Percentiles rank a stretch among this genome's conserved stretches.
These are phyloP conservation scores for Lanius collurio DNA, from an alignment of 2,113 vertebrate species.

Conservation along the genomic window DNA sequence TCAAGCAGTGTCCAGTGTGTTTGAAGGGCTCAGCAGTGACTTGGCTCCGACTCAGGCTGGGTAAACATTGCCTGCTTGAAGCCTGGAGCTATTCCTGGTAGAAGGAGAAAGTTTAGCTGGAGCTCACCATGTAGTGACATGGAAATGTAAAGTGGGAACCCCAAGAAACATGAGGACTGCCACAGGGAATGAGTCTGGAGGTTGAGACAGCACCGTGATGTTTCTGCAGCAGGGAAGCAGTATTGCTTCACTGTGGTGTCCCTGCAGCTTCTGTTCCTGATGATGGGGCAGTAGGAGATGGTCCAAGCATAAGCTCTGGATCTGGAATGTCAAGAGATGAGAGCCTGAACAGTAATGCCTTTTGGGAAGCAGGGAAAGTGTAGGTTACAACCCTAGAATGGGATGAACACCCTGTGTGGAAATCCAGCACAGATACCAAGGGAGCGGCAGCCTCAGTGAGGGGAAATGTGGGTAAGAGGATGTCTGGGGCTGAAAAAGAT, in stretches of 20 bases:
- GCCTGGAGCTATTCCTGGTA: not conserved
- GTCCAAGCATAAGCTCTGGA: not conserved
- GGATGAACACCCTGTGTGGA: not conserved
- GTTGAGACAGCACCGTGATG: accelerated
- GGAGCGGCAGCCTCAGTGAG: not conserved
- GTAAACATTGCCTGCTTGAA: not conserved
- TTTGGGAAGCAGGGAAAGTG: not conserved
- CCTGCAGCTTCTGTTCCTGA: not conserved
- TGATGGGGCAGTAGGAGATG: not conserved
- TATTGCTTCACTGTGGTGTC: not conserved
- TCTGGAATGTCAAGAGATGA: not conserved
- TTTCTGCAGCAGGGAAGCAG: not conserved
- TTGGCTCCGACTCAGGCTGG: too few species aligned
- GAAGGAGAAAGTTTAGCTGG: not conserved
- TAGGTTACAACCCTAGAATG: not conserved
- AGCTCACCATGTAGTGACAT: not conserved
- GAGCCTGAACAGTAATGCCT: not conserved
- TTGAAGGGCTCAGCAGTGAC: not conserved
- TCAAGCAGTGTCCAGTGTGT: not conserved
- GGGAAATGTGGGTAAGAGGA: not conserved
- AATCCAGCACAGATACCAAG: not conserved
- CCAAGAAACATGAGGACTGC: not conserved
- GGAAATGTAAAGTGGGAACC: not conserved
- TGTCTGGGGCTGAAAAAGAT: not conserved
- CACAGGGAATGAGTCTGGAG: not conserved